phyloP scores from a whole-genome alignment of 2,888 invertebrate genomes.

The Dolomedes plantarius region DNA sequence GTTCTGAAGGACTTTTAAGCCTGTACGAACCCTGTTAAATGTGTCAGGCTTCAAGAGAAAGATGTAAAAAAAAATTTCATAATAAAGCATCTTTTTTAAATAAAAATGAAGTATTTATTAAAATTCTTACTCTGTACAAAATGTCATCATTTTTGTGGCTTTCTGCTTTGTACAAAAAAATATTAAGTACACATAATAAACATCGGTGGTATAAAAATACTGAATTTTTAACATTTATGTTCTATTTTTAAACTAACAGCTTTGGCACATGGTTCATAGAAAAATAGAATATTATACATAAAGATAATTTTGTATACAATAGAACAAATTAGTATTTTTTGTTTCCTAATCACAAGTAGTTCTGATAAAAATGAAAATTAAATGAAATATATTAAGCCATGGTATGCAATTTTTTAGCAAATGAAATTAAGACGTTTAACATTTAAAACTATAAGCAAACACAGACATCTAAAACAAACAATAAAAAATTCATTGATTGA shows the following conservation, averaged over 20 bases:
- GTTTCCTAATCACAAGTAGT: neutral
- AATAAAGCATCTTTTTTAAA: no score
- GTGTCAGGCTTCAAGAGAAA: no score
- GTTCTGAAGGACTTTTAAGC: no score
- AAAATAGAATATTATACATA: no score
- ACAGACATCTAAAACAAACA: neutral
- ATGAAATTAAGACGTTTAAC: neutral
- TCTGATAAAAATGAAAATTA: neutral
- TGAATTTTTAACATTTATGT: conserved; percentile 20
- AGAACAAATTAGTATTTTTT: neutral
- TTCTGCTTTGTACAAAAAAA: conserved; percentile 13
- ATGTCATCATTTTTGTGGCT: neutral
- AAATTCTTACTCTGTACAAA: neutral
- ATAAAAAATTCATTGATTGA: neutral
- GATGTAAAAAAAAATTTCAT: no score
- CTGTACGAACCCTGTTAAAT: no score
- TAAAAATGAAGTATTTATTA: conserved; percentile 12
- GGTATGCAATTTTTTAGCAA: neutral
- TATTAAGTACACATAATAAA: conserved; percentile 24
- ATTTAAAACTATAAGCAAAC: neutral
- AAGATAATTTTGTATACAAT: neutral
- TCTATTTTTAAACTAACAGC: conserved; percentile 1
- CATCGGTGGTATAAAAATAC: conserved; percentile 67
- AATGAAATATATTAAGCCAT: neutral
- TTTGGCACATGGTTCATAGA: neutral